These are phyloP conservation scores for Molossus molossus DNA, from an alignment of 2,797 vertebrate species.

Conservation along the genomic window DNA sequence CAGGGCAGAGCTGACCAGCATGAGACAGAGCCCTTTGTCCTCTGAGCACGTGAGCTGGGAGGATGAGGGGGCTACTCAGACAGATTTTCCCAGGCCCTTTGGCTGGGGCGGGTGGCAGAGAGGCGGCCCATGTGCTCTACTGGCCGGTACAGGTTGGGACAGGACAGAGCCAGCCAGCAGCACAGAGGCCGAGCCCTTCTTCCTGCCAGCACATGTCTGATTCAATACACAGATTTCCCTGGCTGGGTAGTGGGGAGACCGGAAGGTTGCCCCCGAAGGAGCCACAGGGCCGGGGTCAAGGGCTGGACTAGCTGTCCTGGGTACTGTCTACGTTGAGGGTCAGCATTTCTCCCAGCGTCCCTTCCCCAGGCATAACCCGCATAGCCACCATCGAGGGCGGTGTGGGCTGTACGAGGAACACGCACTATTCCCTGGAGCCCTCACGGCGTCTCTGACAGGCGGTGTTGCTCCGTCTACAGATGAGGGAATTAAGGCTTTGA, in stretches of 20 bases:
- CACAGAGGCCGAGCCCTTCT: not conserved
- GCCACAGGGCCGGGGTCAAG: not conserved
- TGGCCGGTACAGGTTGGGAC: not conserved
- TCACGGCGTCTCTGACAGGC: not conserved
- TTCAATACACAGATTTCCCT: not conserved
- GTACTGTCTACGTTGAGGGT: not conserved
- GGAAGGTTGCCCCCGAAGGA: not conserved
- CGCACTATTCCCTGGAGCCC: not conserved
- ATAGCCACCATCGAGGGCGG: not conserved
- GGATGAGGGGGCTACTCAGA: not conserved
- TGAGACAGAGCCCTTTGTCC: conserved; percentile 76
- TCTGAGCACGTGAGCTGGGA: conserved; percentile 70
- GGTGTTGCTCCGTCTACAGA: not conserved
- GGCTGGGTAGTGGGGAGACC: not conserved
- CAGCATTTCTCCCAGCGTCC: not conserved
- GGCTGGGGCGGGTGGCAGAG: not conserved
- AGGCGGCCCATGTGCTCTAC: not conserved
- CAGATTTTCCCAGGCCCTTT: not conserved
- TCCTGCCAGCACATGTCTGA: not conserved
- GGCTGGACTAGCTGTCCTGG: not conserved
- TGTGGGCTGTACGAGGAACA: not conserved
- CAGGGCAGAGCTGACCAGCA: conserved; percentile 82
- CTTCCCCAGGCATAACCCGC: not conserved
- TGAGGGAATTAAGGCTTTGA: not conserved
- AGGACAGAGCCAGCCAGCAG: not conserved